Base-by-base conservation (phyloP, 1,140 invertebrate genomes). In the Hylaeus anthracinus region DNA sequence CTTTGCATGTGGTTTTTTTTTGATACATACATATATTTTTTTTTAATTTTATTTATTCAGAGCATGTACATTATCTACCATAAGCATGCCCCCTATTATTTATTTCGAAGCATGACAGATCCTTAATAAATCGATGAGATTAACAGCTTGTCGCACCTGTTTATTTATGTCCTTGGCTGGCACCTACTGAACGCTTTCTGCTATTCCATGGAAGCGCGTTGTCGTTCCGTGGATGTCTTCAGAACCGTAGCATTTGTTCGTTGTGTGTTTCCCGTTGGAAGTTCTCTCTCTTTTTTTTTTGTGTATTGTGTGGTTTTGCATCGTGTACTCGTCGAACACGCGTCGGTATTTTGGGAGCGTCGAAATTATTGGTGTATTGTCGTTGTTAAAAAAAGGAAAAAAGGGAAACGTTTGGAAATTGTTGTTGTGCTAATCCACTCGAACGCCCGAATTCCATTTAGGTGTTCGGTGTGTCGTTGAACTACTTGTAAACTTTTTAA, bases 61-160 rank as follows among this genome's bases (percentile, higher is more conserved):
- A 90, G 90, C 90, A 91, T 88, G 87, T 85, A 86, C 88, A 85
- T 87, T 88, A 90, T 90, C 88, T 91, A 90, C 86, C 88, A 79
- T 89, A 92, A 92, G 92, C 92, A 93, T 93, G 92, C 86, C 82
- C 86, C 83, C 56, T 85, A 78, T 86, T 91, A 91, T 91, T 91
- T 91, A 89, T 92, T 91, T 64, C 74, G 82, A 90, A 90, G 90
- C 91, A 92, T 91, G 89, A 90, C 80, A 89, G 86, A 87, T 87
- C 89, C 84, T 86, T 90, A 93, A 93, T 93, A 93, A 93, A 93
- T 91, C 89, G 92, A 90, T 92, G 86, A 91, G 87, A 89, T 92
- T 93, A 92, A 93, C 90, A 86, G 91, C 90, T 90, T 92, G 88
- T 91, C 79, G 90, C 91, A 92, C 91, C 87, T 92, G 88, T 91